Evolutionary conservation across 2,113 vertebrate species (phyloP).

Genomic region (Chrysochloris asiatica): DNA sequence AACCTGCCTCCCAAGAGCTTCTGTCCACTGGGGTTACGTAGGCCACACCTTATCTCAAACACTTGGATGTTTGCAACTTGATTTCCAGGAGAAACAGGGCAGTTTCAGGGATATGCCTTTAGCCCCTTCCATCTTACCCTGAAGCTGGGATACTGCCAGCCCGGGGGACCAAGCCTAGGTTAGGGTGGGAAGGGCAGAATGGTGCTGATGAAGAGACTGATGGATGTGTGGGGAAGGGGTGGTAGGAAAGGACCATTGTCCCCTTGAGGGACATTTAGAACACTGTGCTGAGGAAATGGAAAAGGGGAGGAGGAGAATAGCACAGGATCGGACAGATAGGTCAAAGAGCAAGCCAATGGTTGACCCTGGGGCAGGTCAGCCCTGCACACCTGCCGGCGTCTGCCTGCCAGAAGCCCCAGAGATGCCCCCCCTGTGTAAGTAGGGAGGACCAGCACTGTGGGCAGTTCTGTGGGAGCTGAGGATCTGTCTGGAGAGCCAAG

Average conservation of each 20-base stretch:
- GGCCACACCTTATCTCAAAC: background rate
- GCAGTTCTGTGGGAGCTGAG: fast-evolving
- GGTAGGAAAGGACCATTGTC: background rate
- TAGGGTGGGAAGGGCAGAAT: background rate
- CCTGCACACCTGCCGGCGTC: background rate
- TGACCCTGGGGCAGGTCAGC: background rate
- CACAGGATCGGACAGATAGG: background rate
- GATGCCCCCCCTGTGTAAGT: background rate
- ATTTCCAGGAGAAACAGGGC: background rate
- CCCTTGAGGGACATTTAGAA: too few species aligned
- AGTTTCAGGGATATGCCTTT: too few species aligned
- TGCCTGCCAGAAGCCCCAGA: background rate
- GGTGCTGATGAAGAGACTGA: background rate
- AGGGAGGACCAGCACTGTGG: too few species aligned
- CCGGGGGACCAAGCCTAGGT: too few species aligned
- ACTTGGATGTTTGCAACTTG: background rate
- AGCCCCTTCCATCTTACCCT: too few species aligned
- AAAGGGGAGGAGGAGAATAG: background rate
- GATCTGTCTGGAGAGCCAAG: background rate
- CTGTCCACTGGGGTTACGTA: background rate
- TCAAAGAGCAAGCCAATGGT: background rate
- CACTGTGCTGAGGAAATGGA: background rate
- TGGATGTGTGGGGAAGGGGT: too few species aligned
- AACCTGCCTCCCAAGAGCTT: background rate
- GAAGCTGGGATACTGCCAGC: too few species aligned